Percentiles rank a stretch among this genome's conserved stretches.
Conservation (phyloP, 2,113 vertebrate species). For the Cygnus atratus region DNA sequence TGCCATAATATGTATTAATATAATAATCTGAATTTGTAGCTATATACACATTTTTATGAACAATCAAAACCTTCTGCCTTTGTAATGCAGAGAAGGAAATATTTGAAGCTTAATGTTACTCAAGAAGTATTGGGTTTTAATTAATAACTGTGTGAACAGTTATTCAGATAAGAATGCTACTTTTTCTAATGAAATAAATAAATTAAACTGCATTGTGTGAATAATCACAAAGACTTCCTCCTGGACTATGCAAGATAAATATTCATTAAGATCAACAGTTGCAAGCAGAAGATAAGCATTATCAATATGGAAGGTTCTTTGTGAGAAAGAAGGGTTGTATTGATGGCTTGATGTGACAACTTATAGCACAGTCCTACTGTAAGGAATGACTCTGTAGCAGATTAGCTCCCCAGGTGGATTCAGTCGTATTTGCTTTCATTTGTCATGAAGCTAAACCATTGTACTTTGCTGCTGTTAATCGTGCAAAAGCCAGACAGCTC, state of each 20-base stretch:
- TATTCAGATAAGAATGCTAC: conserved; percentile 12
- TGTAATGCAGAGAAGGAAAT: conserved; percentile 61
- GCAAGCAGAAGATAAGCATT: neutral
- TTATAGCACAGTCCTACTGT: neutral
- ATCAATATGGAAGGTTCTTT: neutral
- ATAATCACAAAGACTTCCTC: neutral
- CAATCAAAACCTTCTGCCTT: conserved; percentile 48
- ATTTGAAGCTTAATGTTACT: conserved; percentile 46
- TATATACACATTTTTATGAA: conserved; percentile 47
- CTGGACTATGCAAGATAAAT: neutral
- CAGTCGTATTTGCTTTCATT: neutral
- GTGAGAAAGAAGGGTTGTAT: neutral
- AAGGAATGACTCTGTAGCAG: neutral
- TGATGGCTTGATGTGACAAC: neutral
- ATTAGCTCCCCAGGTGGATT: neutral
- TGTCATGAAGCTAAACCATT: neutral
- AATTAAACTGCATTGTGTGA: neutral
- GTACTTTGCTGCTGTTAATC: neutral
- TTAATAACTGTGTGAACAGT: conserved; percentile 44
- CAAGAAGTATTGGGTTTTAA: conserved; percentile 60
- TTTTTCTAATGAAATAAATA: neutral
- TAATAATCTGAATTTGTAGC: conserved; percentile 60
- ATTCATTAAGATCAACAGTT: conserved; percentile 28
- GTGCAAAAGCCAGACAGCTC: neutral
- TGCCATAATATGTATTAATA: conserved; percentile 70